Percentiles rank a stretch among this genome's conserved stretches.
These are phyloP conservation scores for Heteromyza rotundicornis DNA, from an alignment of 2,888 invertebrate genomes.

Conservation along the genomic window DNA sequence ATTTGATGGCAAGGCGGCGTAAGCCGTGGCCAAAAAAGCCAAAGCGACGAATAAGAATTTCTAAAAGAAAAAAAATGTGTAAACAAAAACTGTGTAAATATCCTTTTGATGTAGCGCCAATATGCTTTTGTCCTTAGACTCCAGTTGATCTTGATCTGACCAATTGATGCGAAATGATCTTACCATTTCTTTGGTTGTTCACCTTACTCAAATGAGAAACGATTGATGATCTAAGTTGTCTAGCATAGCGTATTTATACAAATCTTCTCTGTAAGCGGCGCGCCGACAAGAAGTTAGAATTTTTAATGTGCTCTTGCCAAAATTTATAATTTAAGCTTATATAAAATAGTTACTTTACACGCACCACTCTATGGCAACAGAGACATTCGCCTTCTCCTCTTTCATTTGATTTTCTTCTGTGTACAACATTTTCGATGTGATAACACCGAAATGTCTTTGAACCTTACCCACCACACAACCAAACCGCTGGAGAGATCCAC, in stretches of 20 bases:
- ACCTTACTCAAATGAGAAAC: slow-evolving; percentile 25
- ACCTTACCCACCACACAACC: neutral
- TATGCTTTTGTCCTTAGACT: neutral
- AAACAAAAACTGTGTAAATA: neutral
- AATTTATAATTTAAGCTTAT: slow-evolving; percentile 20
- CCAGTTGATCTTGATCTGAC: too few species aligned
- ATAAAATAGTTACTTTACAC: slow-evolving; percentile 18
- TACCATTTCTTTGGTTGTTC: slow-evolving; percentile 31
- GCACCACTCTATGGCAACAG: slow-evolving; percentile 7
- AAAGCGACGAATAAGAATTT: slow-evolving; percentile 54
- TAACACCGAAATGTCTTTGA: slow-evolving; percentile 18
- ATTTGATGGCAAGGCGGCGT: slow-evolving; percentile 46
- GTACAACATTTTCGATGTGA: neutral
- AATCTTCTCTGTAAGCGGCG: slow-evolving; percentile 16
- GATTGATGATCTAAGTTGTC: slow-evolving; percentile 26
- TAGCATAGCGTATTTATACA: slow-evolving; percentile 29
- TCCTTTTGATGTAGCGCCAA: neutral
- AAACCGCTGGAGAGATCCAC: neutral
- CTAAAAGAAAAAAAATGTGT: slow-evolving; percentile 37
- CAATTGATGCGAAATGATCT: slow-evolving; percentile 8
- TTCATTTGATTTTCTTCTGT: slow-evolving; percentile 2
- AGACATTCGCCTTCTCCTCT: neutral
- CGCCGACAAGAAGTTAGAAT: slow-evolving; percentile 19
- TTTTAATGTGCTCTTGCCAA: slow-evolving; percentile 16
- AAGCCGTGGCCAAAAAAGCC: slow-evolving; percentile 53